phyloP scores from a whole-genome alignment of 2,113 vertebrate genomes.

The Egretta garzetta region DNA sequence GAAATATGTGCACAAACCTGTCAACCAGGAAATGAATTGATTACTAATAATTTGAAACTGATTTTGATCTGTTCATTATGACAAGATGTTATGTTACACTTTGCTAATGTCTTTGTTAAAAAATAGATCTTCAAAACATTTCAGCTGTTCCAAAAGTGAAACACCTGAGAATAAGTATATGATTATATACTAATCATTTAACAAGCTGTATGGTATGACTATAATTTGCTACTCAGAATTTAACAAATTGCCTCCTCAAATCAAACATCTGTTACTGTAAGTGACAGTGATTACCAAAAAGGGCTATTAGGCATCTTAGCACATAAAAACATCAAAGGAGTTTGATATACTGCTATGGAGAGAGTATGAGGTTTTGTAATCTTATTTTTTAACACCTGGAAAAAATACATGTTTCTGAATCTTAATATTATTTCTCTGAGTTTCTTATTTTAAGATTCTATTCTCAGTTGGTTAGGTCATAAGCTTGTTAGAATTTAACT shows the following conservation, averaged over 20 bases:
- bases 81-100: not conserved
- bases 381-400: not conserved
- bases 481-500: not conserved
- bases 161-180: slow-evolving; percentile 22
- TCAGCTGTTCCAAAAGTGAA: not conserved
- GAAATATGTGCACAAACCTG: not conserved
- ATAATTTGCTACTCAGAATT: slow-evolving; percentile 28
- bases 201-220: not conserved
- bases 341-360: not conserved
- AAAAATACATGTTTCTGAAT: not conserved
- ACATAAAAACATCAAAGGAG: not conserved
- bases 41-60: not conserved
- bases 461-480: not conserved
- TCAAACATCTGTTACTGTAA: slow-evolving; percentile 25
- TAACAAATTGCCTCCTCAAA: slow-evolving; percentile 16
- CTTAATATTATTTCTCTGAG: not conserved
- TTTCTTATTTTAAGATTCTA: not conserved
- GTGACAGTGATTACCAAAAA: not conserved
- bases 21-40: not conserved
- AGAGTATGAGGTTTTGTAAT: not conserved
- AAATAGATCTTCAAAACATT: not conserved
- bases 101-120: not conserved
- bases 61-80: not conserved
- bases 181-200: slow-evolving; percentile 35
- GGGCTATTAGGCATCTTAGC: not conserved